Conservation (phyloP, 2,888 invertebrate genomes). For the Entomobrya multifasciata region DNA sequence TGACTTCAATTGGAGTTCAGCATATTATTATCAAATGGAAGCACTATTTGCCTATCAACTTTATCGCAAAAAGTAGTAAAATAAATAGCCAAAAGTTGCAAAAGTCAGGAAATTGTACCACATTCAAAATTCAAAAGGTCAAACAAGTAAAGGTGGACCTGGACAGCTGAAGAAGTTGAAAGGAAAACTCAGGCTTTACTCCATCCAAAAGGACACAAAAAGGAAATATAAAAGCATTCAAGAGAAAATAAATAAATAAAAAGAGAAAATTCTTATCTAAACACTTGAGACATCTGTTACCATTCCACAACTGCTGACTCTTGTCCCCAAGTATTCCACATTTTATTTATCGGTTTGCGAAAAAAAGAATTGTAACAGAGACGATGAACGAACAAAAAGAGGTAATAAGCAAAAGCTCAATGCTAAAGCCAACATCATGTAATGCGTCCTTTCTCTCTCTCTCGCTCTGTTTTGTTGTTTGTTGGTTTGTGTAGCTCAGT, state of each 20-base stretch:
- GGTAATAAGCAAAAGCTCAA: background rate
- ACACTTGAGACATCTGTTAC: constrained; percentile 59
- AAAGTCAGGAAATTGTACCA: background rate
- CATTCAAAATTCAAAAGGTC: background rate
- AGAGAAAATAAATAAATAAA: constrained; percentile 32
- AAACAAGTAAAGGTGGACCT: background rate
- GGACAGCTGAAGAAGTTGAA: too few species aligned
- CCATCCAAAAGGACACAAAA: background rate
- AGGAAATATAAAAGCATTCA: constrained; percentile 14
- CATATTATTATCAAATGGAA: too few species aligned
- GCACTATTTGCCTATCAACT: too few species aligned
- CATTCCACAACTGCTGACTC: constrained; percentile 24
- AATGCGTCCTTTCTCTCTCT: background rate
- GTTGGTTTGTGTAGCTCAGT: too few species aligned
- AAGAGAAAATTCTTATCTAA: constrained; percentile 46
- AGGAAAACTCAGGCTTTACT: too few species aligned
- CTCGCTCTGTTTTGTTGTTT: too few species aligned
- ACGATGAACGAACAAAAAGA: background rate
- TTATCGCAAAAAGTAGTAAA: too few species aligned
- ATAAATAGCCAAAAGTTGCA: background rate
- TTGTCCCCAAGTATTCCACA: background rate
- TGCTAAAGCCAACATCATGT: constrained; percentile 9
- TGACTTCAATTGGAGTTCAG: background rate
- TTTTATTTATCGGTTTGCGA: constrained; percentile 19
- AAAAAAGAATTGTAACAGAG: background rate